Evolutionary conservation across 1,140 invertebrate species (phyloP).

Genomic region (Hypsibius dujardini): DNA sequence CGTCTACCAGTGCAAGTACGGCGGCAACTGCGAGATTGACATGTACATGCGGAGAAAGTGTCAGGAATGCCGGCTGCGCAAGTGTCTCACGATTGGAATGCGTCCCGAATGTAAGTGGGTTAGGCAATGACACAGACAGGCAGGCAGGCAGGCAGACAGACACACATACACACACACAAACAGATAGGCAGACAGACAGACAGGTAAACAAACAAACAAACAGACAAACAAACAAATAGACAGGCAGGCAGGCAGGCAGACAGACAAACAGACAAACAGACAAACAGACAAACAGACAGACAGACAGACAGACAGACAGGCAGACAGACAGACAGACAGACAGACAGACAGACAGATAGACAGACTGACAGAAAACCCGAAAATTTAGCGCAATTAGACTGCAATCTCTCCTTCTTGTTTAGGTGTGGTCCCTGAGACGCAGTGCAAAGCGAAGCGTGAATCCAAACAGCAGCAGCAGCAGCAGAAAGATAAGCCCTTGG

Average conservation of each 20-base stretch:
- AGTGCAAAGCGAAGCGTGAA: slow-evolving; percentile 84
- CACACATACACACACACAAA: no score
- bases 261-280: no score
- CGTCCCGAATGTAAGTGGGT: slow-evolving; percentile 68
- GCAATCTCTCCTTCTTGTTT: slow-evolving; percentile 21
- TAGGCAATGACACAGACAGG: not conserved
- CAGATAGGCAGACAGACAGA: no score
- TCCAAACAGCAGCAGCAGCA: slow-evolving; percentile 52
- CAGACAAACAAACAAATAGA: no score
- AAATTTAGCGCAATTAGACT: not conserved
- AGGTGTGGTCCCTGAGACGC: slow-evolving; percentile 83
- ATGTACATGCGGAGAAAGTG: slow-evolving; percentile 99
- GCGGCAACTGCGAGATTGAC: slow-evolving; percentile 91
- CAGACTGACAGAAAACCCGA: no score
- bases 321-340: no score
- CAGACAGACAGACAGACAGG: no score
- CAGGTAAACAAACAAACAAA: no score
- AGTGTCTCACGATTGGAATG: slow-evolving; percentile 93
- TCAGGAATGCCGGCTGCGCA: slow-evolving; percentile 88
- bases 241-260: no score
- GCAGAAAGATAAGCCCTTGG: slow-evolving; percentile 7
- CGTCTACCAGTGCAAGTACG: slow-evolving; percentile 94
- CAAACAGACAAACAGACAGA: no score
- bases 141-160: no score
- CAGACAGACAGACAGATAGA: no score